Evolutionary conservation across 2,113 vertebrate genomes (phyloP).

Genomic region (Hemibagrus wyckioides): DNA sequence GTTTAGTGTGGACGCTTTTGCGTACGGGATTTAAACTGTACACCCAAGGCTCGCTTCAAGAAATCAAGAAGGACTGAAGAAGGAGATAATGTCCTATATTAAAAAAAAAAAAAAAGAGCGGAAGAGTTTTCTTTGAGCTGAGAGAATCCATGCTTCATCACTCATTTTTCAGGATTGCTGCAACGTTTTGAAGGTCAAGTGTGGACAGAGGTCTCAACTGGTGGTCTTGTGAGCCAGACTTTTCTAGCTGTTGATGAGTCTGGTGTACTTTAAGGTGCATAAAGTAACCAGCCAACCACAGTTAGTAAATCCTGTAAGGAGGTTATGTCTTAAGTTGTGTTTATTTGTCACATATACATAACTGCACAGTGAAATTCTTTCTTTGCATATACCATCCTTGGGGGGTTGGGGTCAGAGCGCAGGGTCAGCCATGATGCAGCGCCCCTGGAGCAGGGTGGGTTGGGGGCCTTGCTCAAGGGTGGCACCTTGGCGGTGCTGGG

Average conservation of each 20-base stretch:
- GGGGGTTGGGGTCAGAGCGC: too few relatives aligned
- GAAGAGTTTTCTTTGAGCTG: background rate
- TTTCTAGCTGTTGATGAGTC: background rate
- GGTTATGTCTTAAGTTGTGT: too few relatives aligned
- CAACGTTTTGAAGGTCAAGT: background rate
- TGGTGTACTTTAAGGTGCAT: background rate
- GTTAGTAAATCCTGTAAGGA: background rate
- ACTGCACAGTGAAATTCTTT: too few relatives aligned
- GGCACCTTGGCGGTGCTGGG: too few relatives aligned
- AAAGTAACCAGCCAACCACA: background rate
- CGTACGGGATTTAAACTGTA: background rate
- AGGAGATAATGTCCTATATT: background rate
- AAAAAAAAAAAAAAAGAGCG: too few relatives aligned
- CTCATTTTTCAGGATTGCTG: background rate
- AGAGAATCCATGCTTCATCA: background rate
- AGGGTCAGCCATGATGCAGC: too few relatives aligned
- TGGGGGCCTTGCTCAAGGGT: too few relatives aligned
- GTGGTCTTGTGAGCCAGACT: background rate
- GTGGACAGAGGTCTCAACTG: background rate
- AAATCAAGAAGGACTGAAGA: background rate
- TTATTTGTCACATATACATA: too few relatives aligned
- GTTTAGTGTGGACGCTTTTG: background rate
- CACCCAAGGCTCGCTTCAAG: constrained; percentile 1
- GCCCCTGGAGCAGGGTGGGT: too few relatives aligned
- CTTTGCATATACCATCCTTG: too few relatives aligned